Evolutionary conservation across 2,888 invertebrate genomes (phyloP), one percentile per base, ranked within the genome.

Genomic region (Autographa gamma): DNA sequence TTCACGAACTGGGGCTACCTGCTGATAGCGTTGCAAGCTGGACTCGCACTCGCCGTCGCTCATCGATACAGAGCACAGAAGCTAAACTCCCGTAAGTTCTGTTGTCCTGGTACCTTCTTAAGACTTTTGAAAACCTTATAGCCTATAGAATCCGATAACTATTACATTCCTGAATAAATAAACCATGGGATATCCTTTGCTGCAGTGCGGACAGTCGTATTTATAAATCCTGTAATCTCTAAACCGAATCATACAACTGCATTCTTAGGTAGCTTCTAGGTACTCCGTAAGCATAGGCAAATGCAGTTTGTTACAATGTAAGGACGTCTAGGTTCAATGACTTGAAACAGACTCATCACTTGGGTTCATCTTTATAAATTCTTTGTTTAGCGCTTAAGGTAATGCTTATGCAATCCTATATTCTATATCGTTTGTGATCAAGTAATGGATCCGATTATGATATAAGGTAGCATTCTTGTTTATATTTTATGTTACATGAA

Each of bases 1-100:
- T 96, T 97, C 83, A 97, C 97, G 14, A 97, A 97, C 89, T 97
- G 97, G 97, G 97, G 97, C 52, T 96, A 96, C 85, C 86, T 96
- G 13, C 80, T 96, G 60, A 97, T 97, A 73, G 91, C 95, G 0
- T 68, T 96, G 2, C 97, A 97, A 85, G 93, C 97, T 0, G 86
- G 96, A 0, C 85, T 97, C 0, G 96, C 96, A 0, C 90, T 96
- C 0, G 87, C 91, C 1, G 92, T 97, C 0, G 96, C 96, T 0
- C 93, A 94, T 69, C 91, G 94, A 38, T 96, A 95, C 88, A 87
- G 91, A 75, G 79, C 85, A 43, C 88, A 92, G 71, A 92, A 91
- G 76, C 89, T 89, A 54, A 89, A 86, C 73, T 84, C 90, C 64
- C 75, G 95, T 95, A 85, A 92, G 93, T 93, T 65, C 25, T 54